phyloP scores from a whole-genome alignment of 2,888 invertebrate species.

The Heliothis peltigera region DNA sequence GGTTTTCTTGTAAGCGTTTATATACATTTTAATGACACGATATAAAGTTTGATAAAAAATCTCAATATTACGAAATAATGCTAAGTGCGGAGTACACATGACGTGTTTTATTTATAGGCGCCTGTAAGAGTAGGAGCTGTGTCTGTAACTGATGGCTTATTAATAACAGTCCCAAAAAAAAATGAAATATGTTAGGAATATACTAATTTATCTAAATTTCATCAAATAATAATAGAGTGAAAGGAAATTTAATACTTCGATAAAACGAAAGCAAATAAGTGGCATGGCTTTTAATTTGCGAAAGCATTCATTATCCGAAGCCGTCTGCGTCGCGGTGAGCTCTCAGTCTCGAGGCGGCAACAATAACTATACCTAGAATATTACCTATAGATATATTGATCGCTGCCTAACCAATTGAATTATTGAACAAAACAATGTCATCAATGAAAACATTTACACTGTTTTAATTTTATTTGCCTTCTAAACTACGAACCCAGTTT shows the following conservation, averaged over 20 bases:
- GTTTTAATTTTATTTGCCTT: conserved; percentile 22
- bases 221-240: conserved; percentile 3
- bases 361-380: conserved; percentile 7
- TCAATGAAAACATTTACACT: conserved; percentile 20
- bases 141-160: neutral
- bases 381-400: too few relatives aligned
- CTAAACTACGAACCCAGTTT: conserved; percentile 1
- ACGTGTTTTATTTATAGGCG: neutral
- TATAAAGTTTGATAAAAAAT: too few relatives aligned
- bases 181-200: neutral
- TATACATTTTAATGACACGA: too few relatives aligned
- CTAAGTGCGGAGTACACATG: neutral
- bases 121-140: too few relatives aligned
- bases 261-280: conserved; percentile 50
- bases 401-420: conserved; percentile 15
- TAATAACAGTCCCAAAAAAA: neutral
- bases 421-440: conserved; percentile 28
- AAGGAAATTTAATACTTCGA: conserved; percentile 41
- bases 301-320: conserved; percentile 50
- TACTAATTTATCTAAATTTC: conserved; percentile 8
- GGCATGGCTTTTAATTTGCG: conserved; percentile 55
- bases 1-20: neutral
- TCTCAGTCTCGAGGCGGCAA: conserved; percentile 16
- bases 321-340: conserved; percentile 23
- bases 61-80: neutral